These are phyloP conservation scores for Gopherus evgoodei DNA, from an alignment of 2,113 vertebrate species.

Conservation along the genomic window DNA sequence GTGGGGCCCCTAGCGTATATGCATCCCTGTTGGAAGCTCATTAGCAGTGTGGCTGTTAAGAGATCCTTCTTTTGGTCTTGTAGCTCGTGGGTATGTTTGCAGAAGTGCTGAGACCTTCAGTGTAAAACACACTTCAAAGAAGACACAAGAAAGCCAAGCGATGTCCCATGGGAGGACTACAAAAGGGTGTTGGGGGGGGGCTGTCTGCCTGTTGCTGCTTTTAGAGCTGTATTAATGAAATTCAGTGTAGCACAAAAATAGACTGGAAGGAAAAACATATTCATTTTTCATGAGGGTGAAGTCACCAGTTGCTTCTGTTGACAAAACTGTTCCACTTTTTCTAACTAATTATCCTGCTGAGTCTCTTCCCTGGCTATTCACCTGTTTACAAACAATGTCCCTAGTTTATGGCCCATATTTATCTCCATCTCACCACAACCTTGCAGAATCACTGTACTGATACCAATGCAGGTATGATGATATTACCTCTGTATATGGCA, in stretches of 20 bases:
- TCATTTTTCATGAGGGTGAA: background rate
- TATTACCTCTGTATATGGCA: no score
- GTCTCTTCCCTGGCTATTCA: background rate
- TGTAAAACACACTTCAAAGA: background rate
- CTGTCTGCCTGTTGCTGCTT: background rate
- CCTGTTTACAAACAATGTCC: background rate
- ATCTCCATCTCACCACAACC: background rate
- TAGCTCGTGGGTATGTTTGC: background rate
- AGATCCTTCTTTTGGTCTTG: background rate
- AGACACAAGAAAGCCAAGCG: background rate
- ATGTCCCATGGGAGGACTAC: background rate
- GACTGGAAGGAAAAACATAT: background rate
- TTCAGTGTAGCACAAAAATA: background rate
- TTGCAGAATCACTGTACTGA: background rate
- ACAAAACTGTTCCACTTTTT: background rate
- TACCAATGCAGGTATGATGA: background rate
- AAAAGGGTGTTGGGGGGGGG: background rate
- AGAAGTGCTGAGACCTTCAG: background rate
- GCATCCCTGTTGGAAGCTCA: background rate
- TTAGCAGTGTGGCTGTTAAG: background rate
- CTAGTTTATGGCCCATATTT: background rate
- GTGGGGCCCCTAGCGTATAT: no score
- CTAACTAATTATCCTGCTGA: background rate
- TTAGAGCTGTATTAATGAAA: background rate
- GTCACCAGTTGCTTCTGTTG: background rate